Conservation (phyloP, 2,888 invertebrate species). For the Nomada hirtipes region DNA sequence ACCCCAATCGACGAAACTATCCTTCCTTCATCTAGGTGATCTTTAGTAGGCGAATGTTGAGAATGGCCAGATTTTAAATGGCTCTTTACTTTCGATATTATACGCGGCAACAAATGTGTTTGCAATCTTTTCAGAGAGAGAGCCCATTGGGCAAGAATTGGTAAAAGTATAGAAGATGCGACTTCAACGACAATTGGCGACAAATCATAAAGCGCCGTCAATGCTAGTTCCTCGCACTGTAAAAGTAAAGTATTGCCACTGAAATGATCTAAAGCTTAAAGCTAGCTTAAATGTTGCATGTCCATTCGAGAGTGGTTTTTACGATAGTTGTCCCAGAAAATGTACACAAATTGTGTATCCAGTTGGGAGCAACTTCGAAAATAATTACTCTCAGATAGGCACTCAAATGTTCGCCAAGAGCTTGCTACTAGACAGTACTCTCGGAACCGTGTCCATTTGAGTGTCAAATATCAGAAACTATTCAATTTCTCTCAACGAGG, state of each 20-base stretch:
- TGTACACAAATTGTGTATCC: no score
- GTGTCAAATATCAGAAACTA: no score
- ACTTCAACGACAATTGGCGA: slow-evolving; percentile 86
- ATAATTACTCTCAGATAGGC: no score
- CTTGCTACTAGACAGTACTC: no score
- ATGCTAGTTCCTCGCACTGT: slow-evolving; percentile 86
- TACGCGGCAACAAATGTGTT: slow-evolving; percentile 84
- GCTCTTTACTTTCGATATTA: slow-evolving; percentile 77
- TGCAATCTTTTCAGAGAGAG: slow-evolving; percentile 85
- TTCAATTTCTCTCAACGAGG: no score
- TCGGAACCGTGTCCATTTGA: no score
- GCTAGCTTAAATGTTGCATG: slow-evolving; percentile 4
- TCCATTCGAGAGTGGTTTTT: no score
- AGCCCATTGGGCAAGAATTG: slow-evolving; percentile 88
- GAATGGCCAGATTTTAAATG: slow-evolving; percentile 74
- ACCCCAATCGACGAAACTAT: slow-evolving; percentile 75
- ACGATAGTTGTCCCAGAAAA: no score
- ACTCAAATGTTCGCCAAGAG: no score
- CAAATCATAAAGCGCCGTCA: slow-evolving; percentile 86
- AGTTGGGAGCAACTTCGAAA: no score
- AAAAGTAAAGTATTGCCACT: slow-evolving; percentile 33
- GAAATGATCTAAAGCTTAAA: slow-evolving; percentile 1
- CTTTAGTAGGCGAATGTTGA: slow-evolving; percentile 76
- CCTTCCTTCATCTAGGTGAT: slow-evolving; percentile 76
- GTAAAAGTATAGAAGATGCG: slow-evolving; percentile 86